phyloP scores from a whole-genome alignment of 2,113 vertebrate species.

The Thalassoma bifasciatum region DNA sequence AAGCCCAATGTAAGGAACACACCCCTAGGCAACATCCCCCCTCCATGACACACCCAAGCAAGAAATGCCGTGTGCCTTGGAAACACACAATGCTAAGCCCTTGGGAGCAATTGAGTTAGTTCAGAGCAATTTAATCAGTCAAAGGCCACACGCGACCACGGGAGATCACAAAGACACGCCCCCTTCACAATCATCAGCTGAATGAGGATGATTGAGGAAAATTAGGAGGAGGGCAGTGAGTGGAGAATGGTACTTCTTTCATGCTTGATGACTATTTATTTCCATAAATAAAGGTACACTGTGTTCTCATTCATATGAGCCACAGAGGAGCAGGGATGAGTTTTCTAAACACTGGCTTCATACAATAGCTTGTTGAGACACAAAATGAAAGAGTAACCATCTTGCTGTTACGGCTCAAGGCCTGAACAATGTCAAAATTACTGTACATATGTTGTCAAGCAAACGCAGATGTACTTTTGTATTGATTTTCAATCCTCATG shows the following conservation, averaged over 20 bases:
- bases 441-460: no score
- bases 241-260: no score
- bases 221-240: background rate
- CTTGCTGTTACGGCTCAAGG: no score
- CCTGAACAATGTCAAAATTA: no score
- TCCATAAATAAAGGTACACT: no score
- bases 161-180: constrained; percentile 13
- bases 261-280: background rate
- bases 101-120: constrained; percentile 11
- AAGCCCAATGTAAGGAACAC: background rate
- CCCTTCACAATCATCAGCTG: background rate
- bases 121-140: constrained; percentile 22
- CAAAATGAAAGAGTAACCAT: no score
- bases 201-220: background rate
- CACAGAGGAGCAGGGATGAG: no score
- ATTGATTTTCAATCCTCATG: no score
- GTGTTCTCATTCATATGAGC: no score
- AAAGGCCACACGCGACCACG: background rate
- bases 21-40: background rate
- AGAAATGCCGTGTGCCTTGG: constrained; percentile 17
- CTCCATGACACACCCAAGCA: constrained; percentile 1
- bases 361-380: background rate
- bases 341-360: no score
- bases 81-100: constrained; percentile 27
- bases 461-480: no score